Base-by-base conservation (phyloP, 2,888 invertebrate species). In the Belgica antarctica region DNA sequence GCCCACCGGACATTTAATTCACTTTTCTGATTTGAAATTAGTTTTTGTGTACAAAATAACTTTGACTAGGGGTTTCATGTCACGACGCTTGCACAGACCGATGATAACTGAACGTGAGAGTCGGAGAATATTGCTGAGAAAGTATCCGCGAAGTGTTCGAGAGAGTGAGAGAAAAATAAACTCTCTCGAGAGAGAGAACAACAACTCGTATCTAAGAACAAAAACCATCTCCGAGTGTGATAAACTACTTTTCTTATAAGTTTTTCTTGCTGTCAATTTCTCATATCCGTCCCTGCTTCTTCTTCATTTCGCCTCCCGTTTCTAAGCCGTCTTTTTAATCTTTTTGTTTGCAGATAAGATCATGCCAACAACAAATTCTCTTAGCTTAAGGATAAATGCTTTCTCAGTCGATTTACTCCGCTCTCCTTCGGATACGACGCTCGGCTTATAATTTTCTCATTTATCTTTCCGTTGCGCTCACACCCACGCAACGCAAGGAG, bases 391-490 rank as follows among this genome's bases (percentile, higher is more conserved):
- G 41, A 41, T 41, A 41, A 41, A 41, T 15, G 41, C 41, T 41
- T n/a, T 41, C 41, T 41, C 41, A 41, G n/a, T 5, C 41, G 41
- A 41, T 52, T 52, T 22, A 52, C 52, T 8, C 22, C 19, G 5
- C 12, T 52, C 52, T 22, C 22, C 8, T 10, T 52, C 12, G 52
- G n/a, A 5, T n/a, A 15, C 41, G 5, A 7, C 3, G 41, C 41
- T n/a, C n/a, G 24, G 52, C 22, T 52, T 52, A 52, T 52, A 62
- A 62, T 62, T 62, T 62, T 62, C 62, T 34, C 62, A 62, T 62
- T 62, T 28, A 34, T 62, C 62, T 62, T 31, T 25, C 3, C 5
- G n/a, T n/a, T n/a, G n/a, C n/a, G n/a, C 41, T n/a, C 41, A 41
- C 41, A 62, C 28, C 31, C 27, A n/a, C 12, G 15, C 27, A 10